phyloP scores from a whole-genome alignment of 2,888 invertebrate species.

The Drosophila mayaguana region DNA sequence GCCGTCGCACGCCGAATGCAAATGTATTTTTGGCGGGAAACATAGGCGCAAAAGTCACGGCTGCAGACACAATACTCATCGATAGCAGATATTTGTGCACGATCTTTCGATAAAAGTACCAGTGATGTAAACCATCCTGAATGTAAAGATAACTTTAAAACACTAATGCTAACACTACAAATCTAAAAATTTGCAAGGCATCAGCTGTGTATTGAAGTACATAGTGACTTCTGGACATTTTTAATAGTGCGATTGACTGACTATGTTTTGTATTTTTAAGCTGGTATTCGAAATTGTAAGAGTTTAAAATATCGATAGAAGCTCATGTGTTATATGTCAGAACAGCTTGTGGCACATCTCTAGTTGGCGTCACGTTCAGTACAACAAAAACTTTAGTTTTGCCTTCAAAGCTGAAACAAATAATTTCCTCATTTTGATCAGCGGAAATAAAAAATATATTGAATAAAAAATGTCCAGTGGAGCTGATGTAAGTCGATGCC shows the following conservation, averaged over 20 bases:
- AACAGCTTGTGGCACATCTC: constrained; percentile 11
- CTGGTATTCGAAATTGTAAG: neutral
- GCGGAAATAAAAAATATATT: neutral
- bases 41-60: constrained; percentile 22
- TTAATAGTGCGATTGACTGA: too few species aligned
- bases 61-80: constrained; percentile 1
- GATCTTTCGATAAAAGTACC: constrained; percentile 8
- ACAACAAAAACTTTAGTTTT: neutral
- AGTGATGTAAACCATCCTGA: neutral
- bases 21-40: constrained; percentile 56
- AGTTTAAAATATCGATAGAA: constrained; percentile 16
- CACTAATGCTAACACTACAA: neutral
- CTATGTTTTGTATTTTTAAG: neutral
- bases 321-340: neutral
- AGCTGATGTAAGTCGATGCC: constrained; percentile 33
- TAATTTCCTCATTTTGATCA: constrained; percentile 6
- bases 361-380: constrained; percentile 32
- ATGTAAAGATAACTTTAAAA: neutral
- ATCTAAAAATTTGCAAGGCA: neutral
- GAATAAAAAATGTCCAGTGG: constrained; percentile 42
- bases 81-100: neutral
- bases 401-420: neutral
- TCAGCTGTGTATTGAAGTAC: neutral
- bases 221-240: neutral
- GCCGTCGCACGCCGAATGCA: constrained; percentile 45